A percentile compares a stretch with the other conserved stretches of the same genome.
phyloP scores from a whole-genome alignment of 1,140 invertebrate species.

The Amyelois transitella region DNA sequence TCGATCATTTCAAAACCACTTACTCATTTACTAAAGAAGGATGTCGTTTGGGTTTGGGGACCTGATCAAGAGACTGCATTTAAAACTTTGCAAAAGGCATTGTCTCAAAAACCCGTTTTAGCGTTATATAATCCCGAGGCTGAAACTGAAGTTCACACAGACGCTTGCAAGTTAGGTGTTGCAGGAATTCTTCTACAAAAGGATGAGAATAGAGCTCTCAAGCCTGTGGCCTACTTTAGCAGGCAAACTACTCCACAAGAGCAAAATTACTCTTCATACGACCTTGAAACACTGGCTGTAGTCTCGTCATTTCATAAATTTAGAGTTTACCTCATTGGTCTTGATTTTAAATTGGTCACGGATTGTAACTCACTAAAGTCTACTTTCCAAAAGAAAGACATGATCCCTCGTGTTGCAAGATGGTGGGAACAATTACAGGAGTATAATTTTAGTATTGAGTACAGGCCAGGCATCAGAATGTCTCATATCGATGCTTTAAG shows the following conservation, averaged over 20 bases:
- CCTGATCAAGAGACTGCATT: not conserved
- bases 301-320: slow-evolving; percentile 28
- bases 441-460: slow-evolving; percentile 25
- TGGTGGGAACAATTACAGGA: slow-evolving; percentile 34
- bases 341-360: slow-evolving; percentile 21
- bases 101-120: not conserved
- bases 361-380: slow-evolving; percentile 7
- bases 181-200: slow-evolving; percentile 46
- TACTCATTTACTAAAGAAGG: not conserved
- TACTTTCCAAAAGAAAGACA: slow-evolving; percentile 29
- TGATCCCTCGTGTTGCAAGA: slow-evolving; percentile 25
- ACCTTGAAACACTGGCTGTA: slow-evolving; percentile 34
- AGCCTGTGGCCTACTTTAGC: slow-evolving; percentile 23
- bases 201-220: slow-evolving; percentile 11
- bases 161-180: slow-evolving; percentile 26
- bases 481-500: slow-evolving; percentile 36
- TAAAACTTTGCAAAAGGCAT: not conserved
- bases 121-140: not conserved
- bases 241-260: slow-evolving; percentile 8
- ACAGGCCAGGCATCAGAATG: slow-evolving; percentile 23
- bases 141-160: slow-evolving; percentile 23
- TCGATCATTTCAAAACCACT: slow-evolving; percentile 11
- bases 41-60: not conserved
- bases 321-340: slow-evolving; percentile 24
- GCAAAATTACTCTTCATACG: slow-evolving; percentile 19